Evolutionary conservation across 2,797 vertebrate genomes (phyloP), one percentile per base, ranked within the genome.

Genomic region (Bryconaethiops microstoma): DNA sequence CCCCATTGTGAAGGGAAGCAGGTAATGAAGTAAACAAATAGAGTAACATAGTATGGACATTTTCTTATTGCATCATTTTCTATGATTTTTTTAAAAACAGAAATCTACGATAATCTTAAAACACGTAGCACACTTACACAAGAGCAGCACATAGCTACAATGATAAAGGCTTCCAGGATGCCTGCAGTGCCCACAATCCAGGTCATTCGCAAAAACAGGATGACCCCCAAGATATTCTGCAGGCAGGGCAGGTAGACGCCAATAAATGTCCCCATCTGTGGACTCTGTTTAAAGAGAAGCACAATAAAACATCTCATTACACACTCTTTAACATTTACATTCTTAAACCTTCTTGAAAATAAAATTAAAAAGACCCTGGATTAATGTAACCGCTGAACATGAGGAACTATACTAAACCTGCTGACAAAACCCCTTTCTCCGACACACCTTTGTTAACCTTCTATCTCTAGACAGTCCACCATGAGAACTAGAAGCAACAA

Each of bases 131-230:
- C 35, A 35, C 98, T 96, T 90, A 99, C 98, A 8, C 97, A 98
- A 88, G 94, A 87, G 87, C 97, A 98, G 90, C 97, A 99, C 92
- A 98, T 93, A 83, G 93, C 94, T 77, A 99, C 97, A 0, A 99
- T 97, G 86, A 96, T 95, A 67, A 99, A 95, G 80, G 97, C 93
- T 29, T 96, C 95, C 7, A 99, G 86, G 81, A 99, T 96, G 23
- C 98, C 98, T 0, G 97, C 96, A 0, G 95, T 96, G 1, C 97
- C 98, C 4, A 99, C 97, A 7, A 99, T 98, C 97, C 98, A 99
- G 0, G 97, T 96, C 62, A 99, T 95, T 40, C 98, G 96, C 72
- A 99, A 87, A 80, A 99, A 99, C 79, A 99, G 95, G 87, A 99
- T 97, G 40, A 99, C 98, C 0, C 98, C 97, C 55, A 99, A 91